Percentiles rank a stretch among this genome's conserved stretches.
Evolutionary conservation across 2,113 vertebrate species (phyloP).

Genomic region (Ariopsis seemanni): DNA sequence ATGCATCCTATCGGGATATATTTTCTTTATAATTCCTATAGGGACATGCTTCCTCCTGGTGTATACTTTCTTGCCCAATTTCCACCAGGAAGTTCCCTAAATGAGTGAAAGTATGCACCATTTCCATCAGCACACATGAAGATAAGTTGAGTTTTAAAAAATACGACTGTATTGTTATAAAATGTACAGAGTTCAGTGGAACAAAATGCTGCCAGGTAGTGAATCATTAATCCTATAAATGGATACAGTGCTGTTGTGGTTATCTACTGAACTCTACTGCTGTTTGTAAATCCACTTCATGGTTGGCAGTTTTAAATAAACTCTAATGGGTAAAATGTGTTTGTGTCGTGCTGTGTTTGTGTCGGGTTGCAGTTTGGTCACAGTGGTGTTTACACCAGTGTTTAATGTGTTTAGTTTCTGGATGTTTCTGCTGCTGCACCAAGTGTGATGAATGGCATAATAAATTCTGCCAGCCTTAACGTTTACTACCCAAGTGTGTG

Average conservation of each 20-base stretch:
- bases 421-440: conserved; percentile 13
- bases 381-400: not conserved
- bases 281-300: not conserved
- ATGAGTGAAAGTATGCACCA: not conserved
- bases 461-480: conserved; percentile 14
- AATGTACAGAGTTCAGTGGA: not conserved
- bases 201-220: not conserved
- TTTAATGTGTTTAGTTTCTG: conserved; percentile 14
- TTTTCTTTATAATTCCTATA: too few species aligned
- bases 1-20: not conserved
- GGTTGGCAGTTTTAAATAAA: conserved; percentile 22
- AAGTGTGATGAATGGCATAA: conserved; percentile 25
- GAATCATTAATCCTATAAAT: not conserved
- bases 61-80: too few species aligned
- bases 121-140: not conserved
- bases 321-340: not conserved
- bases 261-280: not conserved
- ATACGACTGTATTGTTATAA: not conserved
- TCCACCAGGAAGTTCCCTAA: not conserved
- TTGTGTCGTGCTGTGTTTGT: conserved; percentile 14
- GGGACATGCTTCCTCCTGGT: too few species aligned
- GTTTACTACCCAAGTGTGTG: conserved; percentile 31
- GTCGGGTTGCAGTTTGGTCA: not conserved
- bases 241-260: not conserved
- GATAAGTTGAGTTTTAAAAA: not conserved